Base-by-base conservation (phyloP, 1,140 invertebrate genomes). In the Planococcus citri region DNA sequence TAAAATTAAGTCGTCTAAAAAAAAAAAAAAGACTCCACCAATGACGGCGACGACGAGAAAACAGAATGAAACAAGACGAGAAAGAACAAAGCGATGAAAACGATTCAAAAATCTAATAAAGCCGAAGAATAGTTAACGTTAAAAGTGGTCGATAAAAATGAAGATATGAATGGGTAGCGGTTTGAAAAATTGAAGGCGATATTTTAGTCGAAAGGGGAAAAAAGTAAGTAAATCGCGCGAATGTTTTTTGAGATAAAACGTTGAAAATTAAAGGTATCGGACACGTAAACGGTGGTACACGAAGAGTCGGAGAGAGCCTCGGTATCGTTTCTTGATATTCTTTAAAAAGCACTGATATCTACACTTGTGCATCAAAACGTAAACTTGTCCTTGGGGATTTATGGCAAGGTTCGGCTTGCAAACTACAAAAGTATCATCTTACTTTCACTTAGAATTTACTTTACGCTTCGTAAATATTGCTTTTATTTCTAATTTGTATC, bases 401-500 rank as follows among this genome's bases (percentile, higher is more conserved):
- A 51, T 20, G 41, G 29, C 29, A 51, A 20, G n/a, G 41, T 51
- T 17, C 41, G 41, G 41, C 17, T 17, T 14, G 41, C 41, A 12
- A 33, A 33, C 29, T 22, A 58, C 51, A 64, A 64, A 64, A 64
- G 60, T 64, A 64, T 64, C 60, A 20, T 64, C 25, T 64, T 64
- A 64, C 60, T 64, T 64, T 64, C 60, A 64, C 60, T 64, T 64
- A 64, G 60, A 64, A 64, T 27, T 64, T 64, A 64, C 60, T 64
- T 64, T 64, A 64, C 60, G 60, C 60, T 64, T 64, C 60, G 60
- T 64, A 64, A 64, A 64, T 64, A 64, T 64, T 64, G 60, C 60
- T 64, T 64, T 64, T 64, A 64, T 64, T 64, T 64, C 60, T 64
- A 64, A 64, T 64, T 64, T 64, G 60, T 64, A 64, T 64, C 60